Base-by-base conservation (phyloP, 64 coral and sea anemone species). In the Exaiptasia diaphana region DNA sequence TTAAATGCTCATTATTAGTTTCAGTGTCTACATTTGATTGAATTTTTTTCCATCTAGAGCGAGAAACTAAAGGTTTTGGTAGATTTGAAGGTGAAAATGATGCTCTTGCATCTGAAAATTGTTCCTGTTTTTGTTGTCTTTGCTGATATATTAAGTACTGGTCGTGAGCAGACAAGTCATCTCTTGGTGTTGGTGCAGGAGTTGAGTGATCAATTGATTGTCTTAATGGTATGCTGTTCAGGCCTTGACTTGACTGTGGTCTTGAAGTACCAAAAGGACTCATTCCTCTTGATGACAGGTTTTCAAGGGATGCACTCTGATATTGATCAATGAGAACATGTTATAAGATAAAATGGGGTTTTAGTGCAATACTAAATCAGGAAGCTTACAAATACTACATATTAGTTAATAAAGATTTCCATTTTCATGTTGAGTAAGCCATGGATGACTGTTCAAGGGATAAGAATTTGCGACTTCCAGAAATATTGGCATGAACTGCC, bases 221-320 rank as follows among this genome's bases (percentile, higher is more conserved):
- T 65, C 61, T 37, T n/a, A n/a, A n/a, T n/a, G n/a, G n/a, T n/a
- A n/a, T n/a, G n/a, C n/a, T n/a, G 17, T 65, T 4, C 18, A 35
- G 38, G 7, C 32, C 30, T 18, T 65, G 61, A 65, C 33, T 65
- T 3, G 61, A 65, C 0, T 32, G 61, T 65, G 61, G 61, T 27
- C 61, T 65, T 15, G 32, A 65, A 35, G 9, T 10, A 35, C 61
- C 61, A 15, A 37, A 23, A 32, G 32, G 23, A 73, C n/a, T 46
- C n/a, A n/a, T n/a, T n/a, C n/a, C n/a, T n/a, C n/a, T n/a, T n/a
- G n/a, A n/a, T 26, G 69, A 42, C 1, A 73, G 21, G 44, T 73
- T 73, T 73, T 73, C 69, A 73, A 73, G 69, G 27, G 69, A 73
- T 1, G 40, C 39, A 73, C 41, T 45, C 69, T 73, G n/a, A 28